phyloP scores from a whole-genome alignment of 2,888 invertebrate species.

The Drosophila lacicola region DNA sequence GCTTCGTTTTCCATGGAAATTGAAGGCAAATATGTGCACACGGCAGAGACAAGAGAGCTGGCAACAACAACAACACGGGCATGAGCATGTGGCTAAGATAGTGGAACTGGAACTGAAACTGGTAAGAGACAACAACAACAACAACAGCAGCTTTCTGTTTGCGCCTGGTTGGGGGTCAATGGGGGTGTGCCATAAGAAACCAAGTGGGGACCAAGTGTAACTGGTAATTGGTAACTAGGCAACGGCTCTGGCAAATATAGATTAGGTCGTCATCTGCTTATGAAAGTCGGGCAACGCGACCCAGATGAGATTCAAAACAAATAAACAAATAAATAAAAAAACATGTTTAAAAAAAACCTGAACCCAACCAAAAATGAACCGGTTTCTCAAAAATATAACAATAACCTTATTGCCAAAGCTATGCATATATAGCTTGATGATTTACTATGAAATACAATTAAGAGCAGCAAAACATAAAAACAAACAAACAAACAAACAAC shows the following conservation, averaged over 20 bases:
- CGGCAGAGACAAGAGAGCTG: neutral
- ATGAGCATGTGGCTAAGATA: constrained; percentile 32
- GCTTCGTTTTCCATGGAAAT: constrained; percentile 70
- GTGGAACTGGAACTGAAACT: constrained; percentile 10
- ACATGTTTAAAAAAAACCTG: constrained; percentile 14
- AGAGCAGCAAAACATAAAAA: constrained; percentile 22
- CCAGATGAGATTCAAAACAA: constrained; percentile 20
- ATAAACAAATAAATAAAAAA: constrained; percentile 21
- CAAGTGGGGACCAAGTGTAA: constrained; percentile 6
- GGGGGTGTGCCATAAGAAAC: constrained; percentile 5
- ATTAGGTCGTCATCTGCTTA: constrained; percentile 36
- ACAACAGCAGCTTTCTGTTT: neutral
- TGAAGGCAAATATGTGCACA: constrained; percentile 68
- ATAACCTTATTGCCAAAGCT: constrained; percentile 14
- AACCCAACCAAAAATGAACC: constrained; percentile 38
- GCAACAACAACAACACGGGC: neutral
- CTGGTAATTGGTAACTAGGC: constrained; percentile 21
- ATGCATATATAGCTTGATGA: constrained; percentile 24
- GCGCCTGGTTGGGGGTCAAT: constrained; percentile 11
- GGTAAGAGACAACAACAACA: neutral
- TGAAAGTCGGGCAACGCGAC: constrained; percentile 34
- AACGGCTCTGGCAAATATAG: constrained; percentile 36
- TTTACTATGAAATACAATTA: constrained; percentile 49
- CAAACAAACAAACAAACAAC: constrained; percentile 19
- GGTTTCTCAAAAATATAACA: constrained; percentile 38